These are phyloP conservation scores for Kryphioiulus occultus DNA, from an alignment of 2,888 invertebrate species.

Conservation along the genomic window DNA sequence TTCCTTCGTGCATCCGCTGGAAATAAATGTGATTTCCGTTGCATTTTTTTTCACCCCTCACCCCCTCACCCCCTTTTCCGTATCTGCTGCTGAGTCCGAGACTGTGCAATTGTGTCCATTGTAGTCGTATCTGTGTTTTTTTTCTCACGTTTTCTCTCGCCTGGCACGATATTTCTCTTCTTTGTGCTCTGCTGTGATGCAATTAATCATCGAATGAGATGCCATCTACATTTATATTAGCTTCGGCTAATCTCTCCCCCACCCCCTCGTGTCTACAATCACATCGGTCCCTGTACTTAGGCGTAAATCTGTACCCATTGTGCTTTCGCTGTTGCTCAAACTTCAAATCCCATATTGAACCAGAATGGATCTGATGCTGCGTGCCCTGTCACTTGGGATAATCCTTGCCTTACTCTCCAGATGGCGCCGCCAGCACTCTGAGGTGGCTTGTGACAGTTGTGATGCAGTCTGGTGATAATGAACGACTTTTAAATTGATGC, in stretches of 20 bases:
- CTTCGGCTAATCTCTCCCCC: not conserved
- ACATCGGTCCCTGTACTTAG: not conserved
- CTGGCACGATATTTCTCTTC: not conserved
- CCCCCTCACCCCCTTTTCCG: not conserved
- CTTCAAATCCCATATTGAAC: not conserved
- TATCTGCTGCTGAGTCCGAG: not conserved
- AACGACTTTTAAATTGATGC: too few relatives aligned
- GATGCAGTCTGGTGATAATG: too few relatives aligned
- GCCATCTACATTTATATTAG: constrained; percentile 29
- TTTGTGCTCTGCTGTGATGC: not conserved
- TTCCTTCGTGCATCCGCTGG: not conserved
- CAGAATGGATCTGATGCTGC: too few relatives aligned
- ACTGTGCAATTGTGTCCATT: constrained; percentile 14
- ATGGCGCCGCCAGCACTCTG: too few relatives aligned
- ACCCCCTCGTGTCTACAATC: not conserved
- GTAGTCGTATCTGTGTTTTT: not conserved
- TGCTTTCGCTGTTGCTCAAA: not conserved
- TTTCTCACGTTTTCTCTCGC: too few relatives aligned
- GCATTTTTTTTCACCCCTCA: not conserved
- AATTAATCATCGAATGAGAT: not conserved
- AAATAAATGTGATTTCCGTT: constrained; percentile 21
- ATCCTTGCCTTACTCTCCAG: too few relatives aligned
- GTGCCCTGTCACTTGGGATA: too few relatives aligned
- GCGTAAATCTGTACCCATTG: not conserved
- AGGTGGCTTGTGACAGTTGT: too few relatives aligned